phyloP scores from a whole-genome alignment of 2,888 invertebrate genomes.

The Plebejus melissa region DNA sequence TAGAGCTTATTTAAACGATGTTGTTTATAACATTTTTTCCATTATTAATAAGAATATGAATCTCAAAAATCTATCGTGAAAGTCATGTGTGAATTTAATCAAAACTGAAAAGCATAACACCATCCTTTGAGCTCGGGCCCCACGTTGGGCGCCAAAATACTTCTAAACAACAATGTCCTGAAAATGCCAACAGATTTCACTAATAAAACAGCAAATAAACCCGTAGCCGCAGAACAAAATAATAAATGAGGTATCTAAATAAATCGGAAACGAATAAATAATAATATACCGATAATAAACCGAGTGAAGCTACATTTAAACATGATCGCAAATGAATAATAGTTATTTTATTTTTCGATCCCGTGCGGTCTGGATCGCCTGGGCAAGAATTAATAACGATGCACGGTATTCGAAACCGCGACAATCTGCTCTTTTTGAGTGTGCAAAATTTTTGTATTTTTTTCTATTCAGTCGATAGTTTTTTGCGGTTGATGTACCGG shows the following conservation, averaged over 20 bases:
- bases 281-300: constrained; percentile 16
- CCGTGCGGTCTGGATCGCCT: constrained; percentile 58
- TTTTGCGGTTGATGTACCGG: constrained; percentile 68
- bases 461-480: constrained; percentile 72
- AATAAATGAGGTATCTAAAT: constrained; percentile 14
- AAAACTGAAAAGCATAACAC: background rate
- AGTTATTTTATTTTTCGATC: constrained; percentile 77
- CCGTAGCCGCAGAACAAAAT: background rate
- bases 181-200: constrained; percentile 5
- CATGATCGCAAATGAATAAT: constrained; percentile 70
- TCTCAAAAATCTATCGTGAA: too few species aligned
- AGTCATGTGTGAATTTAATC: too few species aligned
- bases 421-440: constrained; percentile 72
- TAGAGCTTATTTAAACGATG: too few species aligned
- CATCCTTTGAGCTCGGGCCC: background rate
- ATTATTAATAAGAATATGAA: too few species aligned
- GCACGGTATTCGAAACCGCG: constrained; percentile 61
- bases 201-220: constrained; percentile 2
- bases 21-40: too few species aligned
- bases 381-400: constrained; percentile 74
- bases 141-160: constrained; percentile 6
- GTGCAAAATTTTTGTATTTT: constrained; percentile 54
- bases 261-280: constrained; percentile 27
- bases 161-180: background rate
- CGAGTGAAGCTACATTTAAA: constrained; percentile 60